Evolutionary conservation across 92 coral and sea anemone genomes (phyloP).

Genomic region (Siderastrea radians): DNA sequence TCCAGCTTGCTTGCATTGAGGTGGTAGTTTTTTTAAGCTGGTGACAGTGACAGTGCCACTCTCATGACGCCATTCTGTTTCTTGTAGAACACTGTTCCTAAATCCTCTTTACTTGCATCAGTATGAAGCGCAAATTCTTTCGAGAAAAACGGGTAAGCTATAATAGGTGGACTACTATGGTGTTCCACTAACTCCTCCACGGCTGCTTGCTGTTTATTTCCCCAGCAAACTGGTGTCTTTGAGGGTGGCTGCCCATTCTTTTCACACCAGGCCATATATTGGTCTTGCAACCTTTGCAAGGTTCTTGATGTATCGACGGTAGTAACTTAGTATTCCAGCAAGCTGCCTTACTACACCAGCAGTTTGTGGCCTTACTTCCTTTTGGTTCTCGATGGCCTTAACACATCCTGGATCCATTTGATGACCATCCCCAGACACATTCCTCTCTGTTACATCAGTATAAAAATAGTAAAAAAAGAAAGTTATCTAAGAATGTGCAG

Average conservation of each 20-base stretch:
- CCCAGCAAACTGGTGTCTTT: constrained; percentile 50
- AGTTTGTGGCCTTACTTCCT: constrained; percentile 39
- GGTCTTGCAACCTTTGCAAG: constrained; percentile 67
- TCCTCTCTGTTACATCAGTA: too few species aligned
- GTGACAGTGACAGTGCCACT: constrained; percentile 42
- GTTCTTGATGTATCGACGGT: constrained; percentile 25
- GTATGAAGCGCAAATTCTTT: constrained; percentile 8
- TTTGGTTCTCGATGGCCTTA: constrained; percentile 30
- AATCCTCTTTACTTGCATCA: constrained; percentile 19
- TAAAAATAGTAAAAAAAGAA: too few species aligned
- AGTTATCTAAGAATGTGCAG: too few species aligned
- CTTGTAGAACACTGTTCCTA: constrained; percentile 58
- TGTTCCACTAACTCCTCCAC: constrained; percentile 34
- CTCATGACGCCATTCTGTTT: constrained; percentile 29
- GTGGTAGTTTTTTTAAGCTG: constrained; percentile 52
- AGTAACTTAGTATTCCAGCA: constrained; percentile 60
- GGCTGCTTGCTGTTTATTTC: neutral
- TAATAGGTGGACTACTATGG: constrained; percentile 55
- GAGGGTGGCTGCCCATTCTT: constrained; percentile 57
- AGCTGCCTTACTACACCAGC: constrained; percentile 68
- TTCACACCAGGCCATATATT: constrained; percentile 48
- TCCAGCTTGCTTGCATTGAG: constrained; percentile 61
- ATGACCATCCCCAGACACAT: too few species aligned
- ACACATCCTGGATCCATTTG: neutral
- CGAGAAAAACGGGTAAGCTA: constrained; percentile 59